These are phyloP conservation scores for Drosophila diplacantha DNA, from an alignment of 2,888 invertebrate species.

Conservation along the genomic window DNA sequence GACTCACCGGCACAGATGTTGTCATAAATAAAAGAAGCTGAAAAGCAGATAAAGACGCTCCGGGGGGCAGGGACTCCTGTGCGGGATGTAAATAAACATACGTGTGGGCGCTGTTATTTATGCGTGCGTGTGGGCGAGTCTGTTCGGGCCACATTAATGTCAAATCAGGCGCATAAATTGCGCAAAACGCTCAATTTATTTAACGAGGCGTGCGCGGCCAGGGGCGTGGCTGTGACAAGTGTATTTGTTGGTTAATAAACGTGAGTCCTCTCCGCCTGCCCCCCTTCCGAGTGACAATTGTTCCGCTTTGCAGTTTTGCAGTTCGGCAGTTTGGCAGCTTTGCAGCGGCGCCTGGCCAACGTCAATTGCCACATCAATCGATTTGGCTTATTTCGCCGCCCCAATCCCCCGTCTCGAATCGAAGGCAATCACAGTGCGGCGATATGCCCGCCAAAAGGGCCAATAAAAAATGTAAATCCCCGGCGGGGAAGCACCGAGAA, in stretches of 20 bases:
- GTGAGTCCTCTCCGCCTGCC: constrained; percentile 5
- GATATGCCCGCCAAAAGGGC: constrained; percentile 23
- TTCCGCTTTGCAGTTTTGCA: constrained; percentile 24
- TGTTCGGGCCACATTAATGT: constrained; percentile 75
- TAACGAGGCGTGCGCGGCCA: constrained; percentile 56
- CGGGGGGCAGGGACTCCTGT: constrained; percentile 18
- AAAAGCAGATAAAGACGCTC: constrained; percentile 44
- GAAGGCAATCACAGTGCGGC: constrained; percentile 56
- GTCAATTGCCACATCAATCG: constrained; percentile 66
- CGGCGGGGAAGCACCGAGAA: not conserved
- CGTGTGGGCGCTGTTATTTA: constrained; percentile 47
- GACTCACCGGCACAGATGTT: constrained; percentile 68
- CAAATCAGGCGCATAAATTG: constrained; percentile 75
- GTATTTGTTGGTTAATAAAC: constrained; percentile 65
- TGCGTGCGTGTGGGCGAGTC: constrained; percentile 39
- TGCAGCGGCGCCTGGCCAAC: constrained; percentile 20
- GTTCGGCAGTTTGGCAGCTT: no score
- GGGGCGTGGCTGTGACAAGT: constrained; percentile 54
- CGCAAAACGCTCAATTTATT: constrained; percentile 74
- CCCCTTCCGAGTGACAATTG: constrained; percentile 56
- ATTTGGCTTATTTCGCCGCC: constrained; percentile 46
- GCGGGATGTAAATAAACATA: constrained; percentile 63
- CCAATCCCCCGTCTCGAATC: constrained; percentile 12
- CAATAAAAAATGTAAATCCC: constrained; percentile 69
- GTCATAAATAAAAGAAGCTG: constrained; percentile 67